A percentile compares a stretch with the other conserved stretches of the same genome.
Conservation (phyloP, 2,888 invertebrate species). For the Eucera pruinosa region DNA sequence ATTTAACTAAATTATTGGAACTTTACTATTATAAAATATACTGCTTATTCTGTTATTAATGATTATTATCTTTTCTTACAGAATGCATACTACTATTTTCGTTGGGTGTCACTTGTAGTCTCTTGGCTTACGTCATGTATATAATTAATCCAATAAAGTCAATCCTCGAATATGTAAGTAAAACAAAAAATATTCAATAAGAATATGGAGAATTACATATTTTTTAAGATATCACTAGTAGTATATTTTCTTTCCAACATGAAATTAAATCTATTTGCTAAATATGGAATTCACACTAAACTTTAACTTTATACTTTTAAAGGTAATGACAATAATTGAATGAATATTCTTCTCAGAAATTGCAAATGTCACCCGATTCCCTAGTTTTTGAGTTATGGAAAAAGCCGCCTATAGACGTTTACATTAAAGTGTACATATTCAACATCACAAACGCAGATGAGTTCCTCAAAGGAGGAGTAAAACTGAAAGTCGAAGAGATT, state of each 20-base stretch:
- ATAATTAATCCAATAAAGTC: conserved; percentile 79
- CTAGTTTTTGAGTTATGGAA: conserved; percentile 87
- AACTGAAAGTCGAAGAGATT: conserved; percentile 89
- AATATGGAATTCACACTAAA: too few species aligned
- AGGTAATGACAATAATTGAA: background rate
- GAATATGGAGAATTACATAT: background rate
- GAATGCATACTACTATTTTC: conserved; percentile 82
- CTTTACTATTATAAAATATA: too few species aligned
- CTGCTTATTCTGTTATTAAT: background rate
- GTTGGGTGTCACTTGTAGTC: conserved; percentile 78
- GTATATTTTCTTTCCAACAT: too few species aligned
- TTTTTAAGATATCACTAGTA: background rate
- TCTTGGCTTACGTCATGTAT: conserved; percentile 79
- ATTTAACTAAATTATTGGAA: too few species aligned
- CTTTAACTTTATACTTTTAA: background rate
- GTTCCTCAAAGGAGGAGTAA: conserved; percentile 88
- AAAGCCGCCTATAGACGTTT: conserved; percentile 88
- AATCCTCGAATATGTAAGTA: conserved; percentile 80
- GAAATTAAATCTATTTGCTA: background rate
- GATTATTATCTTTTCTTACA: conserved; percentile 71
- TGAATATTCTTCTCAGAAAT: conserved; percentile 83
- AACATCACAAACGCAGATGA: conserved; percentile 91
- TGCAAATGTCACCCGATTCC: conserved; percentile 86
- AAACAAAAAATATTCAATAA: background rate
- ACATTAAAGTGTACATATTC: conserved; percentile 89